Conservation (phyloP, 2,797 vertebrate species). For the Melanotaenia parkinsoni region DNA sequence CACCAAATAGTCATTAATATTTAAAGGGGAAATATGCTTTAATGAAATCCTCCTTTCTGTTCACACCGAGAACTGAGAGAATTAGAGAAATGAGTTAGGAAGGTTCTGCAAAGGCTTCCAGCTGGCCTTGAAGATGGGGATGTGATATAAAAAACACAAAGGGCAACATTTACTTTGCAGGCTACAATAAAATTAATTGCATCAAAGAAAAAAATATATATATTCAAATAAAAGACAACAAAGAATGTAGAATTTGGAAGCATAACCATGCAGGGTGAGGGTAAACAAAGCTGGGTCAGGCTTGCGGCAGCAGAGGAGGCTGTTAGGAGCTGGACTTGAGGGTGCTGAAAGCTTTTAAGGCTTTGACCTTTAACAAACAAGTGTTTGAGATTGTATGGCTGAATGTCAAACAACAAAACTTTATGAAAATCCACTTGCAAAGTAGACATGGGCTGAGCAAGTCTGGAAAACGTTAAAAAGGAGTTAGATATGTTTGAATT, state of each 20-base stretch:
- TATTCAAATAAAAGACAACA: not conserved
- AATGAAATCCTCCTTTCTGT: constrained; percentile 40
- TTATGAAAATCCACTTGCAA: constrained; percentile 23
- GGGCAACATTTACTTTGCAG: not conserved
- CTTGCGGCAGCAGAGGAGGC: constrained; percentile 4
- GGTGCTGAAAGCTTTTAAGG: constrained; percentile 56
- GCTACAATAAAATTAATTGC: too few relatives aligned
- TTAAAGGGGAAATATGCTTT: constrained; percentile 51
- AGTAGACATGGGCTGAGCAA: constrained; percentile 1
- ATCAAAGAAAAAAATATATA: not conserved
- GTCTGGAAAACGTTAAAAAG: not conserved
- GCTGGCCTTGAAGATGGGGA: not conserved
- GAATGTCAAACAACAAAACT: constrained; percentile 37
- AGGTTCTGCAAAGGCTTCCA: constrained; percentile 7
- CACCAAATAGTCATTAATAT: constrained; percentile 66
- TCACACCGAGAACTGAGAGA: constrained; percentile 24
- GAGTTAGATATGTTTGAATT: constrained; percentile 13
- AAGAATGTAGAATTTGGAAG: not conserved
- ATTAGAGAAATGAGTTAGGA: constrained; percentile 5
- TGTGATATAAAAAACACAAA: not conserved
- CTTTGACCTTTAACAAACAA: constrained; percentile 63
- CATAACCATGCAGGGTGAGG: not conserved
- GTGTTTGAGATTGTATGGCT: constrained; percentile 20
- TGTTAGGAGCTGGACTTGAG: constrained; percentile 14
- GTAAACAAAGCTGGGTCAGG: constrained; percentile 11